These are phyloP conservation scores for Drosophila parvula DNA, from an alignment of 1,140 invertebrate species.

Conservation along the genomic window DNA sequence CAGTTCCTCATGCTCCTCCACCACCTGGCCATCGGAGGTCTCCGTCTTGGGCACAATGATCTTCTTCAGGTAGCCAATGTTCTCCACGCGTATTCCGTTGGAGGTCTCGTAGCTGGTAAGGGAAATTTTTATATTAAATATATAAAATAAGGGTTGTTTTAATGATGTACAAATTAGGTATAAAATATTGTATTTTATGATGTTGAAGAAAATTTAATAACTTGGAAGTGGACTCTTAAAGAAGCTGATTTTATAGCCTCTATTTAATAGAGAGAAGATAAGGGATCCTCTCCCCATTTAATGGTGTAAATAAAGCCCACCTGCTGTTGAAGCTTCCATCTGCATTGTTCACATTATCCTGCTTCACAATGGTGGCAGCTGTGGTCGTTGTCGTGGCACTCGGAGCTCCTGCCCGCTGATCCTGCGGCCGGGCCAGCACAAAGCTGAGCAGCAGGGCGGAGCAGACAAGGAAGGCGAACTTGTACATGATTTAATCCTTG, in stretches of 20 bases:
- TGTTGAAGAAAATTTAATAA: too few species aligned
- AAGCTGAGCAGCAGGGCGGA: slow-evolving; percentile 68
- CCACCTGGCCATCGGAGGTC: slow-evolving; percentile 84
- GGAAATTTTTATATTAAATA: background rate
- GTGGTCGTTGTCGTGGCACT: slow-evolving; percentile 57
- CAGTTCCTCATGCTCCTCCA: slow-evolving; percentile 85
- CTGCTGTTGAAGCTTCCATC: slow-evolving; percentile 83
- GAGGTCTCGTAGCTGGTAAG: slow-evolving; percentile 86
- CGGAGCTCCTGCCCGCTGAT: slow-evolving; percentile 43
- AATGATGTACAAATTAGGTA: background rate
- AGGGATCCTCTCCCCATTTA: too few species aligned
- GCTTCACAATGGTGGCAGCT: slow-evolving; percentile 78
- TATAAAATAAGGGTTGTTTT: background rate
- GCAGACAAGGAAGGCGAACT: slow-evolving; percentile 63
- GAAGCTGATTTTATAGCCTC: background rate
- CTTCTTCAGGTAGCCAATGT: slow-evolving; percentile 86
- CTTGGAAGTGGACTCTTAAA: background rate
- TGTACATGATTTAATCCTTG: slow-evolving; percentile 73
- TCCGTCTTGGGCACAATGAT: slow-evolving; percentile 84
- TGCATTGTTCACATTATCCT: slow-evolving; percentile 83
- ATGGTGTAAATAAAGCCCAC: slow-evolving; percentile 27
- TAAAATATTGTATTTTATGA: background rate
- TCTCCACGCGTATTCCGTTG: slow-evolving; percentile 87
- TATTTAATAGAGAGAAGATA: too few species aligned
- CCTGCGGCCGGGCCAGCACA: slow-evolving; percentile 74